Conservation (phyloP, 2,888 invertebrate genomes). For the Thyatira batis region DNA sequence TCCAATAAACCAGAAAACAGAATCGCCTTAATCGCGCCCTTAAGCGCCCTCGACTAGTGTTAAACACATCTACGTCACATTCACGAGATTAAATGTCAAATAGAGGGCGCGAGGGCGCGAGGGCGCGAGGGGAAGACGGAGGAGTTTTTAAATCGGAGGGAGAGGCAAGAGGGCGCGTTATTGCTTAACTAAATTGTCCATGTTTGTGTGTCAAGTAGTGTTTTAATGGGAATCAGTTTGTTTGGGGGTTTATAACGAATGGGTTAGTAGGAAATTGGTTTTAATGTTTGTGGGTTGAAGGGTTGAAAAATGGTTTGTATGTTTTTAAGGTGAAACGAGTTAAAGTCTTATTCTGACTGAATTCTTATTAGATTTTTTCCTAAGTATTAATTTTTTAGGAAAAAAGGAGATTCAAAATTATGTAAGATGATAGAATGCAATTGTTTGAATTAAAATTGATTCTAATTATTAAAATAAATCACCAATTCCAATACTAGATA, state of each 20-base stretch:
- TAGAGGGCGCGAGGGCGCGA: slow-evolving; percentile 44
- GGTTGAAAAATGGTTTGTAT: slow-evolving; percentile 16
- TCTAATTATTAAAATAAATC: too few species aligned
- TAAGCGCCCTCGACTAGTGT: slow-evolving; percentile 22
- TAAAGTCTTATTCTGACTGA: slow-evolving; percentile 20
- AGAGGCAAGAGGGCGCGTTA: slow-evolving; percentile 27
- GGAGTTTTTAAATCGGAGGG: slow-evolving; percentile 60
- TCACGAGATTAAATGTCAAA: slow-evolving; percentile 67
- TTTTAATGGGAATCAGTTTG: slow-evolving; percentile 42
- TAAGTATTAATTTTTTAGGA: not conserved
- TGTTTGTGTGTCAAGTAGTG: slow-evolving; percentile 47
- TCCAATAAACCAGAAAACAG: slow-evolving; percentile 52
- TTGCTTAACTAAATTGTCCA: slow-evolving; percentile 36
- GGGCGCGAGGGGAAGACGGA: slow-evolving; percentile 51
- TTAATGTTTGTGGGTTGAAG: slow-evolving; percentile 12
- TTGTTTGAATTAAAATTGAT: too few species aligned
- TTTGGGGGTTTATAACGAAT: slow-evolving; percentile 18
- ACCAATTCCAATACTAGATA: too few species aligned
- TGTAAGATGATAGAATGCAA: too few species aligned
- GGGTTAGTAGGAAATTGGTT: slow-evolving; percentile 17
- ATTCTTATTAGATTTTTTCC: too few species aligned
- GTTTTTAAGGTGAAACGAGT: slow-evolving; percentile 13
- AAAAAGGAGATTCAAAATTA: too few species aligned
- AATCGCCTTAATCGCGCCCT: slow-evolving; percentile 39
- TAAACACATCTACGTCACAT: slow-evolving; percentile 56